Percentiles rank a stretch among this genome's conserved stretches.
phyloP scores from a whole-genome alignment of 1,140 invertebrate species.

The Mesaphorura yosii region DNA sequence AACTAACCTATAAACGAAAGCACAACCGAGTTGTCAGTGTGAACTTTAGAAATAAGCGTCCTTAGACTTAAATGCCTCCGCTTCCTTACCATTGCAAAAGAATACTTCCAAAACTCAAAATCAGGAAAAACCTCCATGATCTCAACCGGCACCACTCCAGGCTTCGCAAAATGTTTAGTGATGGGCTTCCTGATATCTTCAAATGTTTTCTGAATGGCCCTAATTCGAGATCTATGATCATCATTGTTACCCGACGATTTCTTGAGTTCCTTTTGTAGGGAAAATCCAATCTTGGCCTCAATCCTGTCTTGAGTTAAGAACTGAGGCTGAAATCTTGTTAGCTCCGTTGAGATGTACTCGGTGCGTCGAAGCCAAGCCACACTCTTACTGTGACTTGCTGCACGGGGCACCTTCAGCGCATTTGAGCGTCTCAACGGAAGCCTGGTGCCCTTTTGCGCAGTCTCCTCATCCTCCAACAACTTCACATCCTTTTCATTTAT shows the following conservation, averaged over 20 bases:
- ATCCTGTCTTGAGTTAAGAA: constrained; percentile 93
- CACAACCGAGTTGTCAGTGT: too few relatives aligned
- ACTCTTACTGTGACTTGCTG: constrained; percentile 75
- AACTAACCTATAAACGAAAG: constrained; percentile 81
- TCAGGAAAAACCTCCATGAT: constrained; percentile 86
- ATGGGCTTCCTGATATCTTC: constrained; percentile 75
- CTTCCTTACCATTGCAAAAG: constrained; percentile 29
- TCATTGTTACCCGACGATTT: constrained; percentile 92
- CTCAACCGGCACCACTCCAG: constrained; percentile 81
- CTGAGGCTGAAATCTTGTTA: constrained; percentile 89
- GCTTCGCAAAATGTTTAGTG: constrained; percentile 88
- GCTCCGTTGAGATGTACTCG: constrained; percentile 98
- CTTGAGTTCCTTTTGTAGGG: constrained; percentile 88
- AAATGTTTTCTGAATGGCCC: constrained; percentile 96
- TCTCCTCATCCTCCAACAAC: constrained; percentile 53
- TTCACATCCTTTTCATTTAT: constrained; percentile 45
- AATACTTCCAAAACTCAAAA: constrained; percentile 54
- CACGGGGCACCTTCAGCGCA: too few relatives aligned
- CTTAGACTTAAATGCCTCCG: too few relatives aligned
- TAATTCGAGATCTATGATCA: constrained; percentile 93
- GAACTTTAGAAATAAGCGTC: too few relatives aligned
- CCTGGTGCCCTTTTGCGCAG: constrained; percentile 74
- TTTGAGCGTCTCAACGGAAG: too few relatives aligned
- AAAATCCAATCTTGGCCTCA: constrained; percentile 95
- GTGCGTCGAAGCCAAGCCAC: constrained; percentile 95